Conservation (phyloP, 1,140 invertebrate genomes). For the Cydia strobilella region DNA sequence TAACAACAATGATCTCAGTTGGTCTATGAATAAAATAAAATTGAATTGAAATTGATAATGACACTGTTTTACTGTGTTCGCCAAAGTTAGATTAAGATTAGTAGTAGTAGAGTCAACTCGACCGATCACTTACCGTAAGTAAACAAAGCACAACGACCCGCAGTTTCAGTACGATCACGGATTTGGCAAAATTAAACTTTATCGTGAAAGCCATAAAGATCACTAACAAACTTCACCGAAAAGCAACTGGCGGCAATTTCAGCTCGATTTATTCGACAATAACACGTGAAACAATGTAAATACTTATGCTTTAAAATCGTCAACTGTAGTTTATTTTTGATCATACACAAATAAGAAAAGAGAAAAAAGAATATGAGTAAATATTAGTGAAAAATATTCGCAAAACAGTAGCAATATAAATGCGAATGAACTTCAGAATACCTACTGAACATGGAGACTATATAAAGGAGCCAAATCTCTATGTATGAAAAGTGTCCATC, state of each 20-base stretch:
- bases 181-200: neutral
- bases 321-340: neutral
- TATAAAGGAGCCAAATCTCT: too few species aligned
- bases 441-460: too few species aligned
- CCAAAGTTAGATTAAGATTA: too few species aligned
- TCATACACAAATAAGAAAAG: neutral
- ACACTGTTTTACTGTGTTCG: too few species aligned
- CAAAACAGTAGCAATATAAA: neutral
- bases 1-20: too few species aligned
- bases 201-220: neutral
- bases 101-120: constrained; percentile 2
- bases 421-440: neutral
- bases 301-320: neutral
- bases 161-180: neutral
- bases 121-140: neutral
- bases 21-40: too few species aligned
- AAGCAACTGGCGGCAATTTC: neutral
- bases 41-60: too few species aligned
- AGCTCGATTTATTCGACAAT: too few species aligned
- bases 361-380: neutral
- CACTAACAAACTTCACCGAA: neutral
- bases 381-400: neutral
- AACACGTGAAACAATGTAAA: neutral
- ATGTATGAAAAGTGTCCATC: too few species aligned
- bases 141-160: constrained; percentile 6